phyloP scores from a whole-genome alignment of 2,113 vertebrate genomes.

The Heteronetta atricapilla region DNA sequence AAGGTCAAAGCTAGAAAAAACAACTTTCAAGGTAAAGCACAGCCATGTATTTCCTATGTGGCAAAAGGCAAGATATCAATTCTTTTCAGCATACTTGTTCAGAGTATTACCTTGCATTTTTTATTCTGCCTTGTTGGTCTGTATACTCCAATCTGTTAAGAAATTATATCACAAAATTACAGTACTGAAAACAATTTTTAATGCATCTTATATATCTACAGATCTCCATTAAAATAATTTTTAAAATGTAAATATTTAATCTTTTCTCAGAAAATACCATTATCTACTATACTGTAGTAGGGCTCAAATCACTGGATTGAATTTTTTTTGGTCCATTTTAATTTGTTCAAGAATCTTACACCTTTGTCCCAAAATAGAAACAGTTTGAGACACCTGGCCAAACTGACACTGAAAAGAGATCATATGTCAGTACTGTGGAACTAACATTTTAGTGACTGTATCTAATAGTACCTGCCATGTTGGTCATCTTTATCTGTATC shows the following conservation, averaged over 20 bases:
- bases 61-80: not conserved
- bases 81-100: not conserved
- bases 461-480: conserved; percentile 86
- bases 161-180: not conserved
- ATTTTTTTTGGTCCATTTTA: not conserved
- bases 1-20: not conserved
- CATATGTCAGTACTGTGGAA: not conserved
- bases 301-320: not conserved
- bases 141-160: conserved; percentile 82
- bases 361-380: not conserved
- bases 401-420: not conserved
- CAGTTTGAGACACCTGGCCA: not conserved
- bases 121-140: conserved; percentile 95
- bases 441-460: not conserved
- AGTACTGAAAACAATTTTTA: not conserved
- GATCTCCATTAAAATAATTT: not conserved
- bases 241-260: not conserved
- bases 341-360: not conserved
- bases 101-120: conserved; percentile 91
- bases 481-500: conserved; percentile 97
- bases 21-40: not conserved
- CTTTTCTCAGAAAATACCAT: not conserved
- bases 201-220: not conserved
- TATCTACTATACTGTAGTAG: not conserved
- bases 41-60: not conserved